Percentiles rank a stretch among this genome's conserved stretches.
Evolutionary conservation across 2,797 vertebrate genomes (phyloP).

Genomic region (Kryptopterus vitreolus): DNA sequence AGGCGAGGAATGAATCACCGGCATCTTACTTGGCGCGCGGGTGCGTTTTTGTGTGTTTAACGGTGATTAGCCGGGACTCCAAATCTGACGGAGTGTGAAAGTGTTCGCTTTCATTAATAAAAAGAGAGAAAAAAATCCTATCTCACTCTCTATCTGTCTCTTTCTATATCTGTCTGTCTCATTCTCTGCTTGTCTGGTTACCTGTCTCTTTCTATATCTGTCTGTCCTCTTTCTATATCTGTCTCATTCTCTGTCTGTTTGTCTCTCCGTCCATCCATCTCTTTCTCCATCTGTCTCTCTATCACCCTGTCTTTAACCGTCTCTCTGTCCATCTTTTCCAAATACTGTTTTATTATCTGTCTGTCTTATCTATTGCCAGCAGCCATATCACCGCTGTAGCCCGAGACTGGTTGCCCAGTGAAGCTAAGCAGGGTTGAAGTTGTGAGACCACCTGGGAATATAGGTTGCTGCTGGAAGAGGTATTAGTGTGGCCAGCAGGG

Average conservation of each 20-base stretch:
- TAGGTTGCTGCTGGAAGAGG: no score
- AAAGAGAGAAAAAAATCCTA: neutral
- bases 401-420: no score
- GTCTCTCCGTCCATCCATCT: neutral
- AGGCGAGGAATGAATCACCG: no score
- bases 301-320: neutral
- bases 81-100: neutral
- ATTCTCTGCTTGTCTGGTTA: neutral
- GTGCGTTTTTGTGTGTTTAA: constrained; percentile 52
- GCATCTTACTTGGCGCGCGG: no score
- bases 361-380: neutral
- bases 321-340: neutral
- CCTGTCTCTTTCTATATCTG: neutral
- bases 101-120: neutral
- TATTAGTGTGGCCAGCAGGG: no score
- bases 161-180: neutral
- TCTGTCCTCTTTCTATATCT: neutral
- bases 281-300: neutral
- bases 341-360: neutral
- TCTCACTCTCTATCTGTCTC: neutral
- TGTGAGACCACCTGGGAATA: no score
- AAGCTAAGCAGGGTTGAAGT: no score
- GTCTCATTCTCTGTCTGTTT: neutral
- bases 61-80: neutral
- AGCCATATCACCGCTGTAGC: no score